Conservation (phyloP, 2,888 invertebrate genomes). For the Nycteola revayana region DNA sequence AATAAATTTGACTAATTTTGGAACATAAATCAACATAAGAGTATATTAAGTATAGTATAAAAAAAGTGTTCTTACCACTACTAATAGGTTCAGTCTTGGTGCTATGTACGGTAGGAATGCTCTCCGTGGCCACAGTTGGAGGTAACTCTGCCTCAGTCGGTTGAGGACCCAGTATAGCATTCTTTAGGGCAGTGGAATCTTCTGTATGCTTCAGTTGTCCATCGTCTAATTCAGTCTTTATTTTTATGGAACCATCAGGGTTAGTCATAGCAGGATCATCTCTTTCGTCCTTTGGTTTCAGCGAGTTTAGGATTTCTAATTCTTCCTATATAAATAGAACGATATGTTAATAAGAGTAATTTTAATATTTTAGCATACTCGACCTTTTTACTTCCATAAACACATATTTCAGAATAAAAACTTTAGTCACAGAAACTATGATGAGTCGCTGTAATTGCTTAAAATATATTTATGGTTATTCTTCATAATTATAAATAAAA, state of each 20-base stretch:
- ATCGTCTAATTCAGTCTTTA: constrained; percentile 61
- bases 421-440: no score
- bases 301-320: constrained; percentile 85
- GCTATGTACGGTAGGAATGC: constrained; percentile 52
- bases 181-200: constrained; percentile 71
- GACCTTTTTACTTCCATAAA: no score
- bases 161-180: constrained; percentile 71
- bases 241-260: constrained; percentile 44
- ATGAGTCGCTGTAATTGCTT: no score
- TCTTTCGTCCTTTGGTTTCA: constrained; percentile 85
- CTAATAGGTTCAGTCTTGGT: constrained; percentile 61
- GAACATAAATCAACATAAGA: no score
- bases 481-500: no score
- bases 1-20: no score
- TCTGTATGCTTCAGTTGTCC: constrained; percentile 66
- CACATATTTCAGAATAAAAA: no score
- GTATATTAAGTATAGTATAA: no score
- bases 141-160: constrained; percentile 49
- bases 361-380: no score
- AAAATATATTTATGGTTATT: no score
- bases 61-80: constrained; percentile 59
- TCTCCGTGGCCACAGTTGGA: constrained; percentile 42
- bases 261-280: constrained; percentile 51
- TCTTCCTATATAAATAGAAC: constrained; percentile 78
- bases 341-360: neutral